Evolutionary conservation across 2,888 invertebrate species (phyloP), one percentile per base, ranked within the genome.

Genomic region (Epistrophe grossulariae): DNA sequence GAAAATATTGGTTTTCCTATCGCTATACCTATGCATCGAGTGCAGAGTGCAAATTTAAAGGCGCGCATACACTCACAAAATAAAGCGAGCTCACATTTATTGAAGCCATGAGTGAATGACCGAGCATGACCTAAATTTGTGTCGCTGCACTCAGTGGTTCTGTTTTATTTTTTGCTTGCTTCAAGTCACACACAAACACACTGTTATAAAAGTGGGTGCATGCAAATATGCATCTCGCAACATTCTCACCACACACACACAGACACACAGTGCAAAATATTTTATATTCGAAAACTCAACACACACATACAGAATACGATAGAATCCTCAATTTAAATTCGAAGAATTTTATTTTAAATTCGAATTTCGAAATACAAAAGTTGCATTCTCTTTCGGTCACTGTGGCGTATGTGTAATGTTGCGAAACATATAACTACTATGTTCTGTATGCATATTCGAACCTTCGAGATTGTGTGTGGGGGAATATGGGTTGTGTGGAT

Each of bases 41-140:
- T 77, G 82, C 85, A 80, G 84, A 77, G 84, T 87, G 85, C 85
- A 87, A 79, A 82, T 74, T 82, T 79, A 79, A 66, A 81, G 62
- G 15, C 76, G 71, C 74, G 59, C 60, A 66, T 50, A 57, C 40
- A 76, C 19, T 31, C 35, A 59, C 13, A 77, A 4, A 40, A n/a
- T n/a, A n/a, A 35, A 66, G 45, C 66, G 43, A 74, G 82, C 59
- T 45, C 60, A 73, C 71, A 45, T 40, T 40, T 87, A 87, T 87
- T 87, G 87, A 87, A 87, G 87, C 76, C 89, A 89, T 89, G 90
- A 91, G 93, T 93, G 93, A 93, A 93, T 92, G 93, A 93, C 93
- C 94, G 95, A 94, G 93, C 95, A 94, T 95, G 95, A 95, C 95
- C 95, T 93, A 95, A 94, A 94, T 95, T 94, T 93, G 94, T 94